Percentiles rank a stretch among this genome's conserved stretches.
Evolutionary conservation across 2,888 invertebrate species (phyloP).

Genomic region (Leptopterna dolabrata): DNA sequence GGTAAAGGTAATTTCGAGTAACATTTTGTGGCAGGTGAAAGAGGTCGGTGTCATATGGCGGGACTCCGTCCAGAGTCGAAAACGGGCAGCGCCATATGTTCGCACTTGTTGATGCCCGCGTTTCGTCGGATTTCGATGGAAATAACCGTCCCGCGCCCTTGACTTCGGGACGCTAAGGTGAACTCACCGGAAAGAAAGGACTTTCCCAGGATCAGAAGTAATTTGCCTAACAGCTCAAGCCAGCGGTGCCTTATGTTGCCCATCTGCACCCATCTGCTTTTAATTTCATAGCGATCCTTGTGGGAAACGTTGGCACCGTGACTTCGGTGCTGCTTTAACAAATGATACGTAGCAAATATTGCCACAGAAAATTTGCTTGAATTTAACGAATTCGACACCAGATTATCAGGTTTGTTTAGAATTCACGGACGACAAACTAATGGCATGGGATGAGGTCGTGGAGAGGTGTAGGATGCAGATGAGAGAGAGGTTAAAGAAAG

Average conservation of each 20-base stretch:
- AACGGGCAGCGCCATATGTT: neutral
- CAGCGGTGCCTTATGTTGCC: constrained; percentile 14
- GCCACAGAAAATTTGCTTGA: too few relatives aligned
- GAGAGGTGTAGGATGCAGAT: too few relatives aligned
- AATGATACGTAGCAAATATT: too few relatives aligned
- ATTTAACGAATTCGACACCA: too few relatives aligned
- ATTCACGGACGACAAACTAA: too few relatives aligned
- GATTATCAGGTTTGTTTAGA: too few relatives aligned
- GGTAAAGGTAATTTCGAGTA: too few relatives aligned
- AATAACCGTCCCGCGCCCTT: neutral
- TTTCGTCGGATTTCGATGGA: neutral
- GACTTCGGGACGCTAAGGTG: neutral
- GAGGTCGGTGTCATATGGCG: neutral
- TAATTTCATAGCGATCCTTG: too few relatives aligned
- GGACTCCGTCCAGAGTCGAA: neutral
- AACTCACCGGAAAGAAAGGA: neutral
- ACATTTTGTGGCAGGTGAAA: neutral
- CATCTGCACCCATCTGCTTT: neutral
- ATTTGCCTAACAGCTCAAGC: neutral
- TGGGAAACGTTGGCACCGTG: too few relatives aligned
- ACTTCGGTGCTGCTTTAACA: too few relatives aligned
- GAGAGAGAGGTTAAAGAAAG: too few relatives aligned
- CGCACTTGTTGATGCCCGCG: constrained; percentile 5
- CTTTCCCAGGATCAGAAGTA: neutral
- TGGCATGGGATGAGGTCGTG: too few relatives aligned